Evolutionary conservation across 2,888 invertebrate genomes (phyloP), one percentile per base, ranked within the genome.

Genomic region (Eurois occulta): DNA sequence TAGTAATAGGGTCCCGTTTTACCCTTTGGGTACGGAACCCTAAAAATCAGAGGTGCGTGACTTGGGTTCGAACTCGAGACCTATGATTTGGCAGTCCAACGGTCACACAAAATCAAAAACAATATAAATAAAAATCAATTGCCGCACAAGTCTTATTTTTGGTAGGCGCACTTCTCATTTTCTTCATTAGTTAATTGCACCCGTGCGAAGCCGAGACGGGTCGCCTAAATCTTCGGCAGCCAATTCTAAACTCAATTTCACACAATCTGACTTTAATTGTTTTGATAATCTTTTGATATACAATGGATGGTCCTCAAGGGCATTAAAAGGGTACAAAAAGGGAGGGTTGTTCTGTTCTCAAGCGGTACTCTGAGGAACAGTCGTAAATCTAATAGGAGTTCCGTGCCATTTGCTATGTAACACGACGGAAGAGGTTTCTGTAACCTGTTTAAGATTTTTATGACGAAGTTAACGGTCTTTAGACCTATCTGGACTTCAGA

Each of bases 371-470:
- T 5, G 35, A 32, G 62, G 35, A 21, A 32, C n/a, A 32, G 43
- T 65, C 75, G 75, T 65, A 75, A 75, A 76, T 75, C 55, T 55
- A 32, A 55, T 8, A 24, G 35, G 16, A 35, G 8, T 46, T 66
- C 24, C 46, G 24, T 32, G 46, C 38, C 35, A 32, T 28, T 75
- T 43, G 2, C 32, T 58, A 32, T 24, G 43, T 55, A 24, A 21
- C 46, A 32, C 24, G 32, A 16, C 35, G 18, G 38, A 35, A 28
- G 1, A 18, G 62, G n/a, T 43, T 32, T 13, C 5, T 65, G 21
- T 7, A 46, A 55, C 8, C n/a, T 35, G 16, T 18, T 24, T 11
- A 7, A 43, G 16, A 43, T 72, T 21, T 74, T 35, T 60, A 18
- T 32, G 16, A 32, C 32, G 28, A 58, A 16, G 58, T 16, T 58